Conservation (phyloP, 2,888 invertebrate species). For the Ptychoptera albimana region DNA sequence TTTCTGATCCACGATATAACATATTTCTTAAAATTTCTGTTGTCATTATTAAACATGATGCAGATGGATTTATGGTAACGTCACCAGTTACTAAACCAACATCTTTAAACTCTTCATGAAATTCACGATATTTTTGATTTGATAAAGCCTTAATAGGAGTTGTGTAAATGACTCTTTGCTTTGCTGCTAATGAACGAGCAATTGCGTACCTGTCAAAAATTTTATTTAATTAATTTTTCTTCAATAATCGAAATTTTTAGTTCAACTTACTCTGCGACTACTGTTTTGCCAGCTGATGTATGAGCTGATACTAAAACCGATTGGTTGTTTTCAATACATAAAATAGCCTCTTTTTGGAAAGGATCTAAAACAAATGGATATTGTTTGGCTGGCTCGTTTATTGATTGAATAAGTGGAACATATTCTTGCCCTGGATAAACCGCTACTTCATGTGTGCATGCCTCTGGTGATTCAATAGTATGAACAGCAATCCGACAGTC, state of each 20-base stretch:
- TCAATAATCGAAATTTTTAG: constrained; percentile 8
- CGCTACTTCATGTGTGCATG: constrained; percentile 94
- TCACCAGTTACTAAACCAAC: constrained; percentile 98
- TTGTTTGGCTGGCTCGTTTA: constrained; percentile 67
- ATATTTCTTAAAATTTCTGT: constrained; percentile 99
- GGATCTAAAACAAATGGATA: constrained; percentile 93
- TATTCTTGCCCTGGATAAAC: constrained; percentile 79
- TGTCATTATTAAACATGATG: constrained; percentile 98
- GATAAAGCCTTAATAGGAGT: constrained; percentile 98
- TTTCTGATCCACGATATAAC: constrained; percentile 95
- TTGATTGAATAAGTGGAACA: constrained; percentile 37
- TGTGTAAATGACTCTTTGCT: constrained; percentile 97
- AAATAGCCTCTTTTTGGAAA: constrained; percentile 92
- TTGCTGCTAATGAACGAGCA: constrained; percentile 80
- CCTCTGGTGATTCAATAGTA: constrained; percentile 75
- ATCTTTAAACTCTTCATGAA: constrained; percentile 92
- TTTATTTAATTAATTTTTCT: constrained; percentile 24
- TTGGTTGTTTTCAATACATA: constrained; percentile 94
- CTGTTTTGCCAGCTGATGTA: constrained; percentile 98
- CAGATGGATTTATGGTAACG: constrained; percentile 96
- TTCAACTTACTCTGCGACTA: constrained; percentile 82
- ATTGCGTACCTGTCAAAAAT: constrained; percentile 47
- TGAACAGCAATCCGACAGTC: constrained; percentile 74
- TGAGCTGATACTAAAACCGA: constrained; percentile 98
- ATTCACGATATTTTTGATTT: constrained; percentile 97